A percentile compares a stretch with the other conserved stretches of the same genome.
Evolutionary conservation across 2,113 vertebrate species (phyloP).

Genomic region (Sterrhoptilus dennistouni): DNA sequence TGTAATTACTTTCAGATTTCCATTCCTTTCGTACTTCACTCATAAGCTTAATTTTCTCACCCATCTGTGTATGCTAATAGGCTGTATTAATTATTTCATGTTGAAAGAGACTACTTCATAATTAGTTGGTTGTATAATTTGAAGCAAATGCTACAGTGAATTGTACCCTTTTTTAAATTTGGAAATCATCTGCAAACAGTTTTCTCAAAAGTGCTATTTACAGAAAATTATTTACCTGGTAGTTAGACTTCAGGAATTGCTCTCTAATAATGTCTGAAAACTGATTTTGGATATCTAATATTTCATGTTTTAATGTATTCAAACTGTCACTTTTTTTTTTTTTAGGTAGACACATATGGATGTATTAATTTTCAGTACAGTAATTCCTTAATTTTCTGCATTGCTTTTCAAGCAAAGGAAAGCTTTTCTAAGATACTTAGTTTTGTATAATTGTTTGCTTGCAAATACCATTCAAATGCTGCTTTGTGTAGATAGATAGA

Average conservation of each 20-base stretch:
- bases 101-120: constrained; percentile 16
- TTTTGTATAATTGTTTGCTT: neutral
- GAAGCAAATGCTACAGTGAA: neutral
- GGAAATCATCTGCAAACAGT: neutral
- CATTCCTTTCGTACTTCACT: neutral
- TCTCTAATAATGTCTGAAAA: neutral
- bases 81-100: constrained; percentile 10
- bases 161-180: neutral
- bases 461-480: neutral
- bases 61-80: neutral
- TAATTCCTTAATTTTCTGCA: neutral
- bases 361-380: neutral
- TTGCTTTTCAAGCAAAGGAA: neutral
- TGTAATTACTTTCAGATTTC: constrained; percentile 23
- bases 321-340: neutral
- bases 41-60: constrained; percentile 16
- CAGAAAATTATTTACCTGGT: neutral
- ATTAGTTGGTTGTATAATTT: constrained; percentile 30
- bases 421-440: neutral
- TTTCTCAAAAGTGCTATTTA: neutral
- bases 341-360: neutral
- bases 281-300: neutral
- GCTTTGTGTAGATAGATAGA: neutral
- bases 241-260: neutral
- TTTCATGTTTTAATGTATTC: neutral